Conservation (phyloP, 2,888 invertebrate genomes). For the Globia sparganii region DNA sequence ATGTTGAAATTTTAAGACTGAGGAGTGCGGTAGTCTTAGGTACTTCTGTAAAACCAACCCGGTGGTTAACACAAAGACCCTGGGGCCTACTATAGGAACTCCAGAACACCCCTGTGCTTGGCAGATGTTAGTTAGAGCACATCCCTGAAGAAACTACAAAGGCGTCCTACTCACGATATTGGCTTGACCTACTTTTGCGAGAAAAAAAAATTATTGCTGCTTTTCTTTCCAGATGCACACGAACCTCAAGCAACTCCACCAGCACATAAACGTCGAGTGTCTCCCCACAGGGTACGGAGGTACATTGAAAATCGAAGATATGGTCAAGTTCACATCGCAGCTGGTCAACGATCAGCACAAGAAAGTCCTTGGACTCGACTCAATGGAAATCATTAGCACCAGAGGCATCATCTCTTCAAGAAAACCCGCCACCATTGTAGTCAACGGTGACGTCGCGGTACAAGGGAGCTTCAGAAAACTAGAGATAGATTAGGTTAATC, state of each 20-base stretch:
- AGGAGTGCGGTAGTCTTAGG: neutral
- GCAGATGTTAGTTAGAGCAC: neutral
- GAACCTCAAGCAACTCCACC: slow-evolving; percentile 90
- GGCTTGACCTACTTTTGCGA: neutral
- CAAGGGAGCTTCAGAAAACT: slow-evolving; percentile 93
- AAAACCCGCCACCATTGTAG: slow-evolving; percentile 74
- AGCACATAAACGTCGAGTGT: slow-evolving; percentile 91
- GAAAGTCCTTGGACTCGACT: slow-evolving; percentile 90
- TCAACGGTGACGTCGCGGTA: slow-evolving; percentile 78
- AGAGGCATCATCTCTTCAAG: slow-evolving; percentile 87
- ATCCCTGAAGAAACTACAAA: neutral
- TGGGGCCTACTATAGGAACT: neutral
- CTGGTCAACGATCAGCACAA: slow-evolving; percentile 91
- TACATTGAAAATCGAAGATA: slow-evolving; percentile 92
- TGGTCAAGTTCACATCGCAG: slow-evolving; percentile 92
- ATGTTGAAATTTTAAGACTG: no score
- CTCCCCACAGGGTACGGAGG: slow-evolving; percentile 94
- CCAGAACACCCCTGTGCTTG: neutral
- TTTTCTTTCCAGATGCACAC: slow-evolving; percentile 89
- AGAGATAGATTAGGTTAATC: slow-evolving; percentile 90
- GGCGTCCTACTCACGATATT: neutral
- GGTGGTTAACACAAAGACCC: neutral
- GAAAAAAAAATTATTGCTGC: neutral
- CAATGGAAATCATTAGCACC: slow-evolving; percentile 92
- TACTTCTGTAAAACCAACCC: neutral